Evolutionary conservation across 2,113 vertebrate species (phyloP).

Genomic region (Tonatia bakeri): DNA sequence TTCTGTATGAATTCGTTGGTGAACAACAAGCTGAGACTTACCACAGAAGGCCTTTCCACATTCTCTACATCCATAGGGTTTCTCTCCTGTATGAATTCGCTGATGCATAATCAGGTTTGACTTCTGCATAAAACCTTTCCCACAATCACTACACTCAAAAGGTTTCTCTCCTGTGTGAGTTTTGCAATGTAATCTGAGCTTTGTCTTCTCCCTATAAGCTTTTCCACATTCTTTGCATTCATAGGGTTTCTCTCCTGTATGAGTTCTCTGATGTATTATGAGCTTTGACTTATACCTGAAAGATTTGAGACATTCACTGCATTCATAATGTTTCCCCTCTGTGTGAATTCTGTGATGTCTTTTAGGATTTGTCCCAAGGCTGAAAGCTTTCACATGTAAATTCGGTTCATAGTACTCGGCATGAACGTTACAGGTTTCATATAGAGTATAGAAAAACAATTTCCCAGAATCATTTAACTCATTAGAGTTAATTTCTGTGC

Average conservation of each 20-base stretch:
- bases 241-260: constrained; percentile 67
- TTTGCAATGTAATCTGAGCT: not conserved
- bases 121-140: constrained; percentile 61
- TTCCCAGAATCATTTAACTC: not conserved
- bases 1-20: constrained; percentile 1
- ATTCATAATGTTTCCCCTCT: constrained; percentile 46
- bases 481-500: not conserved
- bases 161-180: constrained; percentile 61
- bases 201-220: constrained; percentile 21
- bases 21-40: constrained; percentile 40
- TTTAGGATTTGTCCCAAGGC: not conserved
- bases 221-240: constrained; percentile 48
- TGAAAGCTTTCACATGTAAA: not conserved
- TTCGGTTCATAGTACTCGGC: not conserved
- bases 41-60: constrained; percentile 53
- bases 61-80: constrained; percentile 35
- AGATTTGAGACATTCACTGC: constrained; percentile 9
- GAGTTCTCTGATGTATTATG: constrained; percentile 74
- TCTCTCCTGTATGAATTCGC: constrained; percentile 57
- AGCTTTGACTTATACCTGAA: constrained; percentile 16
- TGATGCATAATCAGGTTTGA: constrained; percentile 66
- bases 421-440: not conserved
- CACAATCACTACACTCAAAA: constrained; percentile 58
- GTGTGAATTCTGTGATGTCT: not conserved
- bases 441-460: not conserved